Evolutionary conservation across 1,140 invertebrate species (phyloP).

Genomic region (Lamellibrachia luymesi): DNA sequence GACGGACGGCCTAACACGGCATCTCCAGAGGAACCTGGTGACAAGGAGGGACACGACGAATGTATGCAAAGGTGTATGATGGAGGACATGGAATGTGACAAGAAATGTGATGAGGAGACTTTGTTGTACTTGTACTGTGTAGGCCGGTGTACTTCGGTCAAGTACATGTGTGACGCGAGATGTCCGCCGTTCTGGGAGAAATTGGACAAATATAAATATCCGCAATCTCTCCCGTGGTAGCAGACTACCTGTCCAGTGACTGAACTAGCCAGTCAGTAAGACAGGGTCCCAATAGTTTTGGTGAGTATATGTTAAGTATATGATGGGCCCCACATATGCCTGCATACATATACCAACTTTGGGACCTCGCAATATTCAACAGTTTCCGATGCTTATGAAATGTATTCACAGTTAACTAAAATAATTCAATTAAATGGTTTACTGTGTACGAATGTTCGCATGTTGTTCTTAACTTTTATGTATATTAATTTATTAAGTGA

Average conservation of each 20-base stretch:
- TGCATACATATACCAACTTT: no score
- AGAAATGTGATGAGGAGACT: not conserved
- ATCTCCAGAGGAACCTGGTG: not conserved
- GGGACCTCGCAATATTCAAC: no score
- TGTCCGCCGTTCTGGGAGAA: not conserved
- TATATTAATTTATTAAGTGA: no score
- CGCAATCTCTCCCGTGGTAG: not conserved
- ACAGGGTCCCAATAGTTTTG: no score
- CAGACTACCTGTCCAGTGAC: not conserved
- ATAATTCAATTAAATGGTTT: no score
- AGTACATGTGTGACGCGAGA: not conserved
- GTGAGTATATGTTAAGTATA: no score
- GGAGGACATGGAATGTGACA: not conserved
- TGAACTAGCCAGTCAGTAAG: no score
- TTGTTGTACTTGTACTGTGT: not conserved
- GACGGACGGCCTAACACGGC: not conserved
- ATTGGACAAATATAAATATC: not conserved
- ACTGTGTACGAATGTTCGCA: no score
- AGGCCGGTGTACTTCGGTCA: not conserved
- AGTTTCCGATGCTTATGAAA: no score
- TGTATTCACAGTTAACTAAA: no score
- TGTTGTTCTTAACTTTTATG: no score
- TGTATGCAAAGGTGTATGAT: not conserved
- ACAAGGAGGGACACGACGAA: not conserved
- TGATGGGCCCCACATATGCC: no score